A percentile compares a stretch with the other conserved stretches of the same genome.
phyloP scores from a whole-genome alignment of 2,113 vertebrate species.

The Lycaon pictus region DNA sequence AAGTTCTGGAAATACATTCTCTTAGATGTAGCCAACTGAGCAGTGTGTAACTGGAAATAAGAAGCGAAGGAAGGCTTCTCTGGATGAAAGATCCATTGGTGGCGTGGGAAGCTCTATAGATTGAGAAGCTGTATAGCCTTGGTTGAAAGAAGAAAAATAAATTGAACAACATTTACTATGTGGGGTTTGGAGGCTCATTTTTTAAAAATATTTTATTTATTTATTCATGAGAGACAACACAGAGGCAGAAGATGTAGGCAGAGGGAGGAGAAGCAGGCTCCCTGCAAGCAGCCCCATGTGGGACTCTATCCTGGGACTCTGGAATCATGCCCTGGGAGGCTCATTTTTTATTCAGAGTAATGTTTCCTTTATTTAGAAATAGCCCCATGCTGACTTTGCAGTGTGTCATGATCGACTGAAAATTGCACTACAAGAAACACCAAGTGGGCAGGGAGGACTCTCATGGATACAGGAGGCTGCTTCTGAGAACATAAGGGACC shows the following conservation, averaged over 20 bases:
- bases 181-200: not conserved
- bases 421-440: rapidly evolving
- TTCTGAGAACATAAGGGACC: rapidly evolving
- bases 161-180: not conserved
- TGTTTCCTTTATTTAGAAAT: not conserved
- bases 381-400: not conserved
- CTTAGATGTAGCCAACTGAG: too few species aligned
- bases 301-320: too few species aligned
- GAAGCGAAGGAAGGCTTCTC: not conserved
- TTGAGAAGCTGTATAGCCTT: too few species aligned
- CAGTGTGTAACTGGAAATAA: not conserved
- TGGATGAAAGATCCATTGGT: not conserved
- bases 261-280: too few species aligned
- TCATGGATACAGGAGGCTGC: not conserved
- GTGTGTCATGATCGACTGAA: not conserved
- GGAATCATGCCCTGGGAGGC: not conserved
- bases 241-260: too few species aligned
- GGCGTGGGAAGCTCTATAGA: rapidly evolving
- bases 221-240: too few species aligned
- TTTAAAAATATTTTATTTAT: too few species aligned
- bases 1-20: not conserved
- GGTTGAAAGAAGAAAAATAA: not conserved
- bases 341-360: too few species aligned
- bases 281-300: too few species aligned
- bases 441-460: rapidly evolving